Conservation (phyloP, 2,797 vertebrate species). For the Cossypha dichroa region DNA sequence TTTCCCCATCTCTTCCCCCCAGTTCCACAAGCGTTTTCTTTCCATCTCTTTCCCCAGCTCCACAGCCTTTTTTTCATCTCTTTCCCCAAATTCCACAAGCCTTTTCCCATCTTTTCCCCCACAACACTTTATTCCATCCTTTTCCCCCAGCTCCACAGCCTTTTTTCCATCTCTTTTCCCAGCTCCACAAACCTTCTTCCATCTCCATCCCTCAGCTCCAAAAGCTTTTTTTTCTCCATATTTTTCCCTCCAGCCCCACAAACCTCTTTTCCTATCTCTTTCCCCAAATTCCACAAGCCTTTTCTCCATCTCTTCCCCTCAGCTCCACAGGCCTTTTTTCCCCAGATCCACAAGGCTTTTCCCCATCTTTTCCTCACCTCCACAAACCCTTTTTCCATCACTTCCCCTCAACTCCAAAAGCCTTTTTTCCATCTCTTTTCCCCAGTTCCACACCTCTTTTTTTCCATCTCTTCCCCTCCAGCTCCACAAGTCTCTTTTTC, state of each 20-base stretch:
- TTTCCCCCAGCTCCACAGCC: not conserved
- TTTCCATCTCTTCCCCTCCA: not conserved
- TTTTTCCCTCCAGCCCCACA: not conserved
- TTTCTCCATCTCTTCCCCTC: not conserved
- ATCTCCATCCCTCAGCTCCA: too few relatives aligned
- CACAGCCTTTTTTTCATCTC: not conserved
- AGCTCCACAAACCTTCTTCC: too few relatives aligned
- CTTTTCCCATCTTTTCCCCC: too few relatives aligned
- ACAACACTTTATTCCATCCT: too few relatives aligned
- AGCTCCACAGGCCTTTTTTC: too few relatives aligned
- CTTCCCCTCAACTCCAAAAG: not conserved
- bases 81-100: not conserved
- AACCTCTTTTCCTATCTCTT: not conserved
- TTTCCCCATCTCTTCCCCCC: too few relatives aligned
- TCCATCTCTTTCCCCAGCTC: not conserved
- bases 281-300: not conserved
- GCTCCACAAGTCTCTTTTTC: not conserved
- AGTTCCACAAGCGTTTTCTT: not conserved
- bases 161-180: not conserved
- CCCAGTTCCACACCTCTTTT: too few relatives aligned
- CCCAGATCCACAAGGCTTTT: not conserved
- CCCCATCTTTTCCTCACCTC: too few relatives aligned
- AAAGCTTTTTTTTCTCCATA: not conserved
- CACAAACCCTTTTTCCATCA: not conserved
- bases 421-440: too few relatives aligned